These are phyloP conservation scores for Nannospalax galili DNA, from an alignment of 2,113 vertebrate species.

Conservation along the genomic window DNA sequence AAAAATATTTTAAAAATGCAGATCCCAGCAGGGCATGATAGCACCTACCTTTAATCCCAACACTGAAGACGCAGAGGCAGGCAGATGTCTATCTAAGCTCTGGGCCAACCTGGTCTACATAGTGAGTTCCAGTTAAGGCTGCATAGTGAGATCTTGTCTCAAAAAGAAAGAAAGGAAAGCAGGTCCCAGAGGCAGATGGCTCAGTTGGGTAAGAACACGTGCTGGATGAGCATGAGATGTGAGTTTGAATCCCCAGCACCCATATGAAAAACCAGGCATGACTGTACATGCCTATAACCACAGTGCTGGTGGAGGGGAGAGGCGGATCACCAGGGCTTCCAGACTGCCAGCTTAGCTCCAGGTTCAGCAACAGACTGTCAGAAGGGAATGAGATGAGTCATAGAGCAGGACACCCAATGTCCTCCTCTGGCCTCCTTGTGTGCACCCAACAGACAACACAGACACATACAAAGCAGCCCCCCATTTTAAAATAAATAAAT, in stretches of 20 bases:
- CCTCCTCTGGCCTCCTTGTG: neutral
- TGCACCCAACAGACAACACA: neutral
- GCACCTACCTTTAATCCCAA: too few species aligned
- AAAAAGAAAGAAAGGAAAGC: too few species aligned
- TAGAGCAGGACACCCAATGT: rapidly evolving
- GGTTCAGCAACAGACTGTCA: neutral
- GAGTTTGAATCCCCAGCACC: neutral
- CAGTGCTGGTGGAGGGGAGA: neutral
- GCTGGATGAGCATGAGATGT: neutral
- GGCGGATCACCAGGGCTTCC: neutral
- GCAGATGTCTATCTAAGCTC: too few species aligned
- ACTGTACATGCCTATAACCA: neutral
- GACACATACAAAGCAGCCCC: neutral
- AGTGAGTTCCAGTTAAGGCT: too few species aligned
- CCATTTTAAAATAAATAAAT: neutral
- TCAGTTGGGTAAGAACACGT: too few species aligned
- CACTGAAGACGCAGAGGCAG: too few species aligned
- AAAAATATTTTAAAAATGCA: too few species aligned
- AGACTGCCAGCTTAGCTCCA: neutral
- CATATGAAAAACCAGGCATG: neutral
- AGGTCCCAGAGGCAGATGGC: too few species aligned
- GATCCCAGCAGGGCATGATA: too few species aligned
- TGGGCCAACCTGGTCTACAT: too few species aligned
- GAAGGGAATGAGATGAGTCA: neutral
- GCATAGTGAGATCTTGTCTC: too few species aligned